These are phyloP conservation scores for Gorsachius magnificus DNA, from an alignment of 2,797 vertebrate genomes.

Conservation along the genomic window DNA sequence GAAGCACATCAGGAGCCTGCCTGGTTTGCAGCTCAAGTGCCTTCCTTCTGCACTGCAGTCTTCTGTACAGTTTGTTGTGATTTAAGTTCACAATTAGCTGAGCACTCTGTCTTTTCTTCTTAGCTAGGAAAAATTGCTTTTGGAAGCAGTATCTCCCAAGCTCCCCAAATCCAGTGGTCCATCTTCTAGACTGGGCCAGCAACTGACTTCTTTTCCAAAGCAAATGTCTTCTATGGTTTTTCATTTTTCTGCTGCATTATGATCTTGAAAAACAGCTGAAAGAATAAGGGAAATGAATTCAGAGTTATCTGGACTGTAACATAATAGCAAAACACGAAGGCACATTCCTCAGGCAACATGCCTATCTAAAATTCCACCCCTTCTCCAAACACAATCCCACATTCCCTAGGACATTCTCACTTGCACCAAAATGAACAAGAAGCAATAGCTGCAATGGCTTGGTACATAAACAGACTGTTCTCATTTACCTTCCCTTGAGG, in stretches of 20 bases:
- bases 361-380: conserved; percentile 4
- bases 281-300: conserved; percentile 49
- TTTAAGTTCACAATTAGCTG: background rate
- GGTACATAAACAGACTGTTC: background rate
- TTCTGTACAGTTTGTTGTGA: conserved; percentile 20
- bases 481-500: background rate
- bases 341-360: background rate
- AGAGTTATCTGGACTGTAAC: conserved; percentile 18
- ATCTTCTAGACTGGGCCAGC: conserved; percentile 69
- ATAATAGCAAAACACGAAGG: conserved; percentile 8
- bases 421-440: background rate
- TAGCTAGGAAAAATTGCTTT: conserved; percentile 59
- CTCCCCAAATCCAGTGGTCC: conserved; percentile 69
- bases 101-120: conserved; percentile 31
- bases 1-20: conserved; percentile 41
- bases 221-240: conserved; percentile 70
- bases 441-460: background rate
- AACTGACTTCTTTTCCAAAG: conserved; percentile 68
- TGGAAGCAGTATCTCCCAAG: conserved; percentile 70
- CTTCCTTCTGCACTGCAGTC: conserved; percentile 35
- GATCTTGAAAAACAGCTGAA: conserved; percentile 71
- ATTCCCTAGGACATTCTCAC: background rate
- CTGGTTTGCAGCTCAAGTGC: conserved; percentile 44
- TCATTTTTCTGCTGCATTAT: conserved; percentile 83
- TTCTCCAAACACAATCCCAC: background rate